Percentiles rank a stretch among this genome's conserved stretches.
These are phyloP conservation scores for Xiphophorus birchmanni DNA, from an alignment of 2,797 vertebrate genomes.

Conservation along the genomic window DNA sequence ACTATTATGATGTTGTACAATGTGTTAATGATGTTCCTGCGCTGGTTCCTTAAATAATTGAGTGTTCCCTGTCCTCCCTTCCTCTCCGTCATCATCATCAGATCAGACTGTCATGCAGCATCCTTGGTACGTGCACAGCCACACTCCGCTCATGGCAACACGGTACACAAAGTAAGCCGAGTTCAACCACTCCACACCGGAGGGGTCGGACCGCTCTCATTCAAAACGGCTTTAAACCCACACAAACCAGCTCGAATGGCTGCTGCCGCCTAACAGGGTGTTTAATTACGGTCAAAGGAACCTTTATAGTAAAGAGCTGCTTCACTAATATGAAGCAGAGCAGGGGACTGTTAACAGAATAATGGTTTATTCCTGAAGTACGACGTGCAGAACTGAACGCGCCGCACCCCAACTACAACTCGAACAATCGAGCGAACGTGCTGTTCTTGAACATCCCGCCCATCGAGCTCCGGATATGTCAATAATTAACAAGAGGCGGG, in stretches of 20 bases:
- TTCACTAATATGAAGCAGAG: background rate
- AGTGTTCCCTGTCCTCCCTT: conserved; percentile 25
- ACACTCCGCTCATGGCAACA: conserved; percentile 90
- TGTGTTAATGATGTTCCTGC: conserved; percentile 13
- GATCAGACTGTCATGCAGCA: conserved; percentile 75
- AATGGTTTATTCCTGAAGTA: conserved; percentile 90
- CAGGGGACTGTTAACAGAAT: conserved; percentile 45
- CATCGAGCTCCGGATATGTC: conserved; percentile 53
- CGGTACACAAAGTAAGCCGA: conserved; percentile 79
- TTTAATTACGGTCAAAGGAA: conserved; percentile 8
- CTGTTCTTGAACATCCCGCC: conserved; percentile 46
- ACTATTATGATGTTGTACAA: background rate
- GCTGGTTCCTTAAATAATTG: conserved; percentile 50
- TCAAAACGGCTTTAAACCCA: conserved; percentile 4
- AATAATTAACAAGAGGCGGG: conserved; percentile 45
- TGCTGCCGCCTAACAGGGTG: background rate
- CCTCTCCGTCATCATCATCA: conserved; percentile 47
- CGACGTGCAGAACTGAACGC: conserved; percentile 98
- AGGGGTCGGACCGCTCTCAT: conserved; percentile 62
- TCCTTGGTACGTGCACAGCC: conserved; percentile 89
- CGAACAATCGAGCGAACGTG: conserved; percentile 34
- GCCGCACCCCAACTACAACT: conserved; percentile 88
- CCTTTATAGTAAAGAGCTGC: background rate
- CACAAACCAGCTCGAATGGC: background rate
- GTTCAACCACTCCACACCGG: conserved; percentile 78